These are phyloP conservation scores for Wiebesia pumilae DNA, from an alignment of 1,140 invertebrate genomes.

Conservation along the genomic window DNA sequence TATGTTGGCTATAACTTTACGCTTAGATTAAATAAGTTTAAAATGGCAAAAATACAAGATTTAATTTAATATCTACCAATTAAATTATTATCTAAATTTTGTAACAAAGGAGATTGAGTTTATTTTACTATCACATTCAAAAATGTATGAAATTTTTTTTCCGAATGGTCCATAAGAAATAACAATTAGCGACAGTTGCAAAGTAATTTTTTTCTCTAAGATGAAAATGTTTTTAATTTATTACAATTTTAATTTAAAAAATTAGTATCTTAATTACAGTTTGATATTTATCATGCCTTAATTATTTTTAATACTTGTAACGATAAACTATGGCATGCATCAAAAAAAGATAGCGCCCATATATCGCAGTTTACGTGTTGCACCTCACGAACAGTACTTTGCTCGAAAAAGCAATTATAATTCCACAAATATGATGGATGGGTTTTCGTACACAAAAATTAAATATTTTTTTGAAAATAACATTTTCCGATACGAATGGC, in stretches of 20 bases:
- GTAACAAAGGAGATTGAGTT: too few relatives aligned
- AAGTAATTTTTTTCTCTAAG: too few relatives aligned
- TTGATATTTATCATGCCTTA: neutral
- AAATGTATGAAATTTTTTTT: too few relatives aligned
- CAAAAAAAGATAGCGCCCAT: neutral
- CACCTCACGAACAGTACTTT: neutral
- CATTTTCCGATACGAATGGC: too few relatives aligned
- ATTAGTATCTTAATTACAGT: neutral
- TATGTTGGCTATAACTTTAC: too few relatives aligned
- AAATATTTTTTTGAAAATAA: neutral
- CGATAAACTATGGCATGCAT: neutral
- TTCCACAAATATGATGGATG: neutral
- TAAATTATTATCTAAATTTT: too few relatives aligned
- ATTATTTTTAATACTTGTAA: neutral
- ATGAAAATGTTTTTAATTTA: neutral
- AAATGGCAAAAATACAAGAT: too few relatives aligned
- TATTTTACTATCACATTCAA: too few relatives aligned
- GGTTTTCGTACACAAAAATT: neutral
- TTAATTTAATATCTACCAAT: too few relatives aligned
- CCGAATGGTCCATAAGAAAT: too few relatives aligned
- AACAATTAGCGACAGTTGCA: too few relatives aligned
- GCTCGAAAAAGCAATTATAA: neutral
- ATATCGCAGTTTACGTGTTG: neutral
- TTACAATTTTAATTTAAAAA: neutral
- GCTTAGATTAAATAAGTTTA: too few relatives aligned